Evolutionary conservation across 2,888 invertebrate species (phyloP).

Genomic region (Drosophila prostipennis): DNA sequence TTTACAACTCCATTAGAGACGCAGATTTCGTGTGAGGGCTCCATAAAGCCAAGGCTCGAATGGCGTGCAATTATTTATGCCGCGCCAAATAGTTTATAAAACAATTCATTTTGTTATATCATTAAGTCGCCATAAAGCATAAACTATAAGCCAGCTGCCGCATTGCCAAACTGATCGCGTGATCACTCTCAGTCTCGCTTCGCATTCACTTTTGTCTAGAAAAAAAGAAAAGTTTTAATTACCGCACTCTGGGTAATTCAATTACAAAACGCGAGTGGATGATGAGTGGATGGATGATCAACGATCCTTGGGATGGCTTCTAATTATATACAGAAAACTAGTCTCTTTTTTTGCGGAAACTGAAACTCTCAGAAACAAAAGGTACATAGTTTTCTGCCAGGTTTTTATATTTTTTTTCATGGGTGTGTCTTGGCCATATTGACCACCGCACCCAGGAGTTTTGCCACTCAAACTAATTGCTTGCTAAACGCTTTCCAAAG

Average conservation of each 20-base stretch:
- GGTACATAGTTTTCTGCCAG: not conserved
- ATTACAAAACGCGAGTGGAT: conserved; percentile 67
- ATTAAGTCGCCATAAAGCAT: conserved; percentile 43
- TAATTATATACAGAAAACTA: conserved; percentile 28
- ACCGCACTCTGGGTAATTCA: conserved; percentile 57
- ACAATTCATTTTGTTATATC: conserved; percentile 73
- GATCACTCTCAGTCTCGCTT: conserved; percentile 32
- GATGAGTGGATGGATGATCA: conserved; percentile 20
- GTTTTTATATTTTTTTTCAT: conserved; percentile 15
- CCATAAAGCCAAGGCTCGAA: conserved; percentile 25
- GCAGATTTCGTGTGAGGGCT: conserved; percentile 25
- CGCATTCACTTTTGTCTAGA: conserved; percentile 35
- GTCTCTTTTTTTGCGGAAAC: conserved; percentile 1
- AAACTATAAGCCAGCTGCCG: conserved; percentile 23
- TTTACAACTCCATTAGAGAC: conserved; percentile 41
- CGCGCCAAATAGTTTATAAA: conserved; percentile 69
- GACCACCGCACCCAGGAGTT: conserved; percentile 56
- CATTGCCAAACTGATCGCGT: conserved; percentile 63
- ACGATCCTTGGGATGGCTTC: conserved; percentile 29
- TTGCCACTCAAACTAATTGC: conserved; percentile 73
- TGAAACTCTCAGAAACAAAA: not conserved
- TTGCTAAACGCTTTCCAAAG: conserved; percentile 64
- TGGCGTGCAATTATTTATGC: conserved; percentile 63
- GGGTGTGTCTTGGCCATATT: conserved; percentile 29
- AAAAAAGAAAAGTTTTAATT: conserved; percentile 52